These are phyloP conservation scores for Vireo altiloquus DNA, from an alignment of 2,113 vertebrate species.

Conservation along the genomic window DNA sequence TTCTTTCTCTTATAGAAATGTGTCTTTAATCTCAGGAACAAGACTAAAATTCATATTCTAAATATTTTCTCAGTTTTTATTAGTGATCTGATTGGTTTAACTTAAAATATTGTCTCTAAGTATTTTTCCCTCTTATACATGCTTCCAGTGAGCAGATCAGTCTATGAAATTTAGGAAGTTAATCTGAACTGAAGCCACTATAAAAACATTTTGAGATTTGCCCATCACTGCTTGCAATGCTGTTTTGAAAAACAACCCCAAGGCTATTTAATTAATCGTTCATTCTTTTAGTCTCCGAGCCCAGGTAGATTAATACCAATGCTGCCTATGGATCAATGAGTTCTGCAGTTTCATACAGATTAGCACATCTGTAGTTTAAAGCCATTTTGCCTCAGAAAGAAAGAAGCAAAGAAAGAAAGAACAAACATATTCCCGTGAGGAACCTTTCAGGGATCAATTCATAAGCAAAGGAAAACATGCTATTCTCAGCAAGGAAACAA, in stretches of 20 bases:
- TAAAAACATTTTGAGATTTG: slow-evolving; percentile 16
- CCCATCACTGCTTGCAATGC: slow-evolving; percentile 23
- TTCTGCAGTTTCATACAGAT: slow-evolving; percentile 59
- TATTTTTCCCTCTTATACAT: neutral
- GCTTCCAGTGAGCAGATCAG: neutral
- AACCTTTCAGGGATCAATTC: slow-evolving; percentile 66
- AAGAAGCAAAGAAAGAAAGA: neutral
- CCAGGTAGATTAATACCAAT: slow-evolving; percentile 63
- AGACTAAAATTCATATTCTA: neutral
- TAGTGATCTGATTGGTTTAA: neutral
- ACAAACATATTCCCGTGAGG: slow-evolving; percentile 27
- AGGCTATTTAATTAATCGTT: slow-evolving; percentile 70
- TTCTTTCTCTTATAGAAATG: neutral
- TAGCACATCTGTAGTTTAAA: slow-evolving; percentile 69
- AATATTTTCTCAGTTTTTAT: neutral
- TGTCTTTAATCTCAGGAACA: neutral
- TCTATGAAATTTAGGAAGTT: neutral
- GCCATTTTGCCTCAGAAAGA: slow-evolving; percentile 32
- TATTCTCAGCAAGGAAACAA: slow-evolving; percentile 71
- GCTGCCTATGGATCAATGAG: slow-evolving; percentile 64
- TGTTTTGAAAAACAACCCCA: slow-evolving; percentile 66
- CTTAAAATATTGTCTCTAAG: neutral
- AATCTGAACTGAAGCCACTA: slow-evolving; percentile 4
- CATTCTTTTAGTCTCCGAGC: slow-evolving; percentile 51
- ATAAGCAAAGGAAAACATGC: slow-evolving; percentile 69